A percentile compares a stretch with the other conserved stretches of the same genome.
Evolutionary conservation across 2,888 invertebrate species (phyloP).

Genomic region (Orthosia gothica): DNA sequence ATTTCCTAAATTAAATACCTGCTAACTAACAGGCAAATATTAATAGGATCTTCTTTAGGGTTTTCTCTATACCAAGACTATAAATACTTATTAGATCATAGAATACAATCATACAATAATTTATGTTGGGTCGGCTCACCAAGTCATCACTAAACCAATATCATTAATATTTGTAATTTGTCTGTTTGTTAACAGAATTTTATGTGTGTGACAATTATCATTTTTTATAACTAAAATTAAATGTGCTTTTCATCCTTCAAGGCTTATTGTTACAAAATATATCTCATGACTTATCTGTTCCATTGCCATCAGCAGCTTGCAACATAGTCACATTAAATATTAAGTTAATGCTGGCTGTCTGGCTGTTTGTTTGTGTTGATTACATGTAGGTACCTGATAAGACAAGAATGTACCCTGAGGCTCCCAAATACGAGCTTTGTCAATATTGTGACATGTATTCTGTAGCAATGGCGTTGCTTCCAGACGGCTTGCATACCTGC

Average conservation of each 20-base stretch:
- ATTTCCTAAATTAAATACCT: neutral
- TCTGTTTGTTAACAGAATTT: conserved; percentile 4
- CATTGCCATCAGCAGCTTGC: conserved; percentile 2
- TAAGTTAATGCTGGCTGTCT: conserved; percentile 12
- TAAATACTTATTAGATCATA: neutral
- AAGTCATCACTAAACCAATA: neutral
- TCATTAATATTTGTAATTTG: neutral
- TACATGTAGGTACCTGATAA: conserved; percentile 47
- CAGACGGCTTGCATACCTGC: conserved; percentile 1
- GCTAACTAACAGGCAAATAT: conserved; percentile 12
- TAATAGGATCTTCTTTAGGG: neutral
- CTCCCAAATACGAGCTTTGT: conserved; percentile 12
- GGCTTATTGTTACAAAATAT: conserved; percentile 51
- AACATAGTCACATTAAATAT: conserved; percentile 26
- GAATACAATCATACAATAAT: neutral
- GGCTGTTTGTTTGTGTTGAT: conserved; percentile 22
- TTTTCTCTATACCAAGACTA: neutral
- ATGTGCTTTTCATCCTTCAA: conserved; percentile 48
- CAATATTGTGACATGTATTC: conserved; percentile 56
- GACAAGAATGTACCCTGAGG: conserved; percentile 11
- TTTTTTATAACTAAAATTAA: conserved; percentile 13
- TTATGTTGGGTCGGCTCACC: neutral
- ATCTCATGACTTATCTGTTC: conserved; percentile 40
- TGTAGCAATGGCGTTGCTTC: conserved; percentile 43
- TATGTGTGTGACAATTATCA: conserved; percentile 22